A percentile compares a stretch with the other conserved stretches of the same genome.
These are phyloP conservation scores for Madoqua kirkii DNA, from an alignment of 2,113 vertebrate genomes.

Conservation along the genomic window DNA sequence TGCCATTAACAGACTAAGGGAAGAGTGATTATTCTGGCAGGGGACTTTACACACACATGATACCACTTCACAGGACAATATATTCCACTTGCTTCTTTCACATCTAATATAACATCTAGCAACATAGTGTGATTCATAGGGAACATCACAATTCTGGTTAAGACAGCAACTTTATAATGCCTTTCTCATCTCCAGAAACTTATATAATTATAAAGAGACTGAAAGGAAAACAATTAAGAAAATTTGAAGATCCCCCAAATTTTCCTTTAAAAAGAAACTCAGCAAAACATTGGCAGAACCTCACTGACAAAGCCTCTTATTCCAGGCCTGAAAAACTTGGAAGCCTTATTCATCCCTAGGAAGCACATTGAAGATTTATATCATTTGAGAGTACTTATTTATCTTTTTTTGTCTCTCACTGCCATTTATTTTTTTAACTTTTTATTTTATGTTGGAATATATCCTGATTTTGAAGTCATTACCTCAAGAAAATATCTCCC, in stretches of 20 bases:
- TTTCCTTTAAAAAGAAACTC: background rate
- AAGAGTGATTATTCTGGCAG: background rate
- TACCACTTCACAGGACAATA: background rate
- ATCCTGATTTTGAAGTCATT: background rate
- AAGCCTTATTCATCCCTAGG: background rate
- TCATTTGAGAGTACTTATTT: background rate
- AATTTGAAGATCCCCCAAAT: background rate
- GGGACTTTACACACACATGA: background rate
- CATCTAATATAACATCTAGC: background rate
- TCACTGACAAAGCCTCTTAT: background rate
- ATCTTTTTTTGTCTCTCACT: background rate
- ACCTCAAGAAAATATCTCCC: background rate
- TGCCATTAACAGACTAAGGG: background rate
- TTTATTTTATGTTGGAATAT: background rate
- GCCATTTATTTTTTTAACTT: background rate
- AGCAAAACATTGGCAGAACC: background rate
- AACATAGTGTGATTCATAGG: background rate
- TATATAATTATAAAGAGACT: background rate
- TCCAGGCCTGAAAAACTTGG: background rate
- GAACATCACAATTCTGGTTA: background rate
- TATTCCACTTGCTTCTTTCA: background rate
- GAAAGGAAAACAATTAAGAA: background rate
- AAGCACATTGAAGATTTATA: background rate
- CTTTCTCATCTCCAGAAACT: background rate
- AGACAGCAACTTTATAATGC: background rate